Evolutionary conservation across 1,140 invertebrate genomes (phyloP), one percentile per base, ranked within the genome.

Genomic region (Varroa destructor): DNA sequence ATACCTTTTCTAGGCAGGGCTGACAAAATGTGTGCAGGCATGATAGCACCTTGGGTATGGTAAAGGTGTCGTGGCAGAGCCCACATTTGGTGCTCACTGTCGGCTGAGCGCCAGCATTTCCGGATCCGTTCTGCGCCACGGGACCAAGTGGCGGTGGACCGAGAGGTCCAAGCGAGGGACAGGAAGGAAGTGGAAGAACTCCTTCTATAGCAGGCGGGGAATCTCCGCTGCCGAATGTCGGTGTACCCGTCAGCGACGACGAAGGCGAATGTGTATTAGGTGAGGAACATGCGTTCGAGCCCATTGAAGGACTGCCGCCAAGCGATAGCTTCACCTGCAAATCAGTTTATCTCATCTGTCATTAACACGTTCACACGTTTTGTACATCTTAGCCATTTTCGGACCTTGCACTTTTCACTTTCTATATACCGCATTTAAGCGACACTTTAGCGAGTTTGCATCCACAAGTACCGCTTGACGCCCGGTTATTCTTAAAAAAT

Each of bases 1-100:
- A 25, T 46, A 67, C 61, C 75, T 87, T 85, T 77, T 90, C 89
- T 75, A 90, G 80, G 81, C 89, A 91, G 74, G 82, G 81, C 77
- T 87, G 85, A 80, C 89, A 91, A 77, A 89, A 89, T 8, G 87
- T 87, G 80, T 91, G 89, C 76, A 89, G 88, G 82, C 89, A 91
- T 76, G 87, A 84, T 70, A 90, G 81, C 71, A 84, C 85, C 83
- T 88, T 88, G 12, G 87, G 87, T 74, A 81, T 80, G 72, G 84
- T 84, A 77, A 85, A 87, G 64, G 84, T 86, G 76, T 91, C 89
- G 79, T 88, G 84, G 83, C 90, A 93, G 75, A 90, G 82, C 72
- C 85, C 84, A 80, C 90, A 92, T 79, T 86, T 88, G 76, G 85
- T 83, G 36, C 36, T 67, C 61, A 67, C 46, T 67, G 61, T 67